These are phyloP conservation scores for Clarias magur DNA, from an alignment of 2,113 vertebrate genomes.

Conservation along the genomic window DNA sequence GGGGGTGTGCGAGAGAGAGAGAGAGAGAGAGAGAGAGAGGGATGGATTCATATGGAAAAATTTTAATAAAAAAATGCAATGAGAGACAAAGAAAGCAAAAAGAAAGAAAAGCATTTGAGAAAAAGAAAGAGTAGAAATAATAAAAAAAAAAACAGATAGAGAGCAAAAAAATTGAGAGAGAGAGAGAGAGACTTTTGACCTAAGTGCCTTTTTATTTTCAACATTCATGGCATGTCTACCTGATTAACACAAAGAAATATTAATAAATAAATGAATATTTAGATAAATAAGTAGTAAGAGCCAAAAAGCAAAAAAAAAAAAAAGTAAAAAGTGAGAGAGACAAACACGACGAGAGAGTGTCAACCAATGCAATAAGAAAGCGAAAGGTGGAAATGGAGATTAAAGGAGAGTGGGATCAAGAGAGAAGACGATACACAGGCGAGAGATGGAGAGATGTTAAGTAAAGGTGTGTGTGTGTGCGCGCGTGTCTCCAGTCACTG, in stretches of 20 bases:
- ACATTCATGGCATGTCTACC: no score
- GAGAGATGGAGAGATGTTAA: conserved; percentile 39
- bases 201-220: no score
- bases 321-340: neutral
- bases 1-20: neutral
- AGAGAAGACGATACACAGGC: conserved; percentile 33
- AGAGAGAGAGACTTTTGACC: neutral
- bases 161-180: neutral
- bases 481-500: conserved; percentile 34
- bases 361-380: neutral
- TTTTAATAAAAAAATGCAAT: no score
- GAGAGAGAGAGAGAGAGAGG: neutral
- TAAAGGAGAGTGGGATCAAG: conserved; percentile 56
- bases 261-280: no score
- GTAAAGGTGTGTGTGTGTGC: conserved; percentile 33
- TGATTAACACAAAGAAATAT: no score
- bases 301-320: neutral
- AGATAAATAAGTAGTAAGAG: neutral
- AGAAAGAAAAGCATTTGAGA: neutral
- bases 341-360: neutral
- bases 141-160: conserved; percentile 37
- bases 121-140: neutral
- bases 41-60: no score
- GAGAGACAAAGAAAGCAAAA: neutral
- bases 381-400: conserved; percentile 17